These are phyloP conservation scores for Drosophila guanche DNA, from an alignment of 1,140 invertebrate genomes.

Conservation along the genomic window DNA sequence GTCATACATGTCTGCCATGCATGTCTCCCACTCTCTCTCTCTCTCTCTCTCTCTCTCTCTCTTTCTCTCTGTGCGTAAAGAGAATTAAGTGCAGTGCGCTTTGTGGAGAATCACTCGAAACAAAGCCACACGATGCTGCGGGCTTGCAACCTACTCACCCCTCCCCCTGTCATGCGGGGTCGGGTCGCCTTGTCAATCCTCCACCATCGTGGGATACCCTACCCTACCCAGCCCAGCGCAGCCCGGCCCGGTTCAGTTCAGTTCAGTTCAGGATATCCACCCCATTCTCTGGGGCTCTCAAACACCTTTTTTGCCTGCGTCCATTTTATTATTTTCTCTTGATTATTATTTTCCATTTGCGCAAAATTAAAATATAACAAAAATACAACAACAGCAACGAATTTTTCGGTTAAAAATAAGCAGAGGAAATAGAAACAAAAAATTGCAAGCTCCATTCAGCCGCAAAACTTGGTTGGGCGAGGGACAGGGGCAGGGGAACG, in stretches of 20 bases:
- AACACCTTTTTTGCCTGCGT: constrained; percentile 81
- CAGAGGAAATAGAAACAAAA: constrained; percentile 39
- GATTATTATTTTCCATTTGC: constrained; percentile 83
- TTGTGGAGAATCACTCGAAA: constrained; percentile 79
- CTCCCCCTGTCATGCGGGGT: constrained; percentile 42
- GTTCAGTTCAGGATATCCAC: not conserved
- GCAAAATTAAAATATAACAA: constrained; percentile 78
- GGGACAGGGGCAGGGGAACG: not conserved
- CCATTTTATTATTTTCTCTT: constrained; percentile 83
- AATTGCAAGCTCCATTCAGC: constrained; percentile 72
- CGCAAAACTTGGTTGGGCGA: constrained; percentile 40
- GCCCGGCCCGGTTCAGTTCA: too few species aligned
- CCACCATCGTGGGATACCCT: not conserved
- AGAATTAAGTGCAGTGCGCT: constrained; percentile 80
- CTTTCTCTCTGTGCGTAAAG: constrained; percentile 53
- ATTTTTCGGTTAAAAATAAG: constrained; percentile 47
- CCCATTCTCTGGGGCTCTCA: constrained; percentile 49
- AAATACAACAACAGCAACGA: constrained; percentile 52
- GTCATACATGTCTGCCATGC: constrained; percentile 69
- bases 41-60: constrained; percentile 1
- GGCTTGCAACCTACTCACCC: constrained; percentile 34
- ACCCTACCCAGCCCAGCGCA: not conserved
- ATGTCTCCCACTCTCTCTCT: not conserved
- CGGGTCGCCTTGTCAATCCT: constrained; percentile 56
- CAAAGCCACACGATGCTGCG: constrained; percentile 73